phyloP scores from a whole-genome alignment of 1,140 invertebrate genomes.

The Homarus americanus region DNA sequence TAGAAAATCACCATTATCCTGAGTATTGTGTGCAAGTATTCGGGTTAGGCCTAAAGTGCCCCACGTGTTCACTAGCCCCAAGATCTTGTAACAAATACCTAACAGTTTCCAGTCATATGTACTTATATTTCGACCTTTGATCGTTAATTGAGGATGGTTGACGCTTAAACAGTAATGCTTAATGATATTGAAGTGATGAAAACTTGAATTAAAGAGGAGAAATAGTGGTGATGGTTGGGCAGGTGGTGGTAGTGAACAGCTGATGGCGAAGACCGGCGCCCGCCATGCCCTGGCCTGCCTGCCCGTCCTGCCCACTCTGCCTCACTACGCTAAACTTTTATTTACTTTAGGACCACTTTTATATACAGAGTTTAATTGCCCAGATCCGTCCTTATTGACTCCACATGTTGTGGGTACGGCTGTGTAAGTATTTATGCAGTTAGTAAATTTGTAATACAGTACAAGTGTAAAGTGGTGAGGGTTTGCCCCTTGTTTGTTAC shows the following conservation, averaged over 20 bases:
- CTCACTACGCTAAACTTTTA: conserved; percentile 4
- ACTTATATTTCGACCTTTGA: neutral
- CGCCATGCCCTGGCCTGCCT: conserved; percentile 55
- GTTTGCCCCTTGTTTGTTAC: neutral
- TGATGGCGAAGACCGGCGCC: conserved; percentile 42
- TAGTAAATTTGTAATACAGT: no score
- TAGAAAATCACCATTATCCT: no score
- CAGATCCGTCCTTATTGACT: no score
- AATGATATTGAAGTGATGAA: neutral
- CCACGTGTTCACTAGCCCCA: conserved; percentile 50
- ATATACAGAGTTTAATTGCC: no score
- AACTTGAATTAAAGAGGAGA: neutral
- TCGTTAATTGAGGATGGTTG: neutral
- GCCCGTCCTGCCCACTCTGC: conserved; percentile 13
- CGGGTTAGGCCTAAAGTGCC: conserved; percentile 48
- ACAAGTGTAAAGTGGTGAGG: no score
- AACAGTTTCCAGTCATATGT: neutral
- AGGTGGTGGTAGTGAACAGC: conserved; percentile 44
- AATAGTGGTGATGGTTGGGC: neutral
- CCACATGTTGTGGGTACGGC: no score
- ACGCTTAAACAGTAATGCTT: neutral
- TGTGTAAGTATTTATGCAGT: no score
- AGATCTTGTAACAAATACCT: neutral
- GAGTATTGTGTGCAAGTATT: neutral
- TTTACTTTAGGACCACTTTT: no score